Percentiles rank a stretch among this genome's conserved stretches.
These are phyloP conservation scores for Camponotus floridanus DNA, from an alignment of 1,140 invertebrate genomes.

Conservation along the genomic window DNA sequence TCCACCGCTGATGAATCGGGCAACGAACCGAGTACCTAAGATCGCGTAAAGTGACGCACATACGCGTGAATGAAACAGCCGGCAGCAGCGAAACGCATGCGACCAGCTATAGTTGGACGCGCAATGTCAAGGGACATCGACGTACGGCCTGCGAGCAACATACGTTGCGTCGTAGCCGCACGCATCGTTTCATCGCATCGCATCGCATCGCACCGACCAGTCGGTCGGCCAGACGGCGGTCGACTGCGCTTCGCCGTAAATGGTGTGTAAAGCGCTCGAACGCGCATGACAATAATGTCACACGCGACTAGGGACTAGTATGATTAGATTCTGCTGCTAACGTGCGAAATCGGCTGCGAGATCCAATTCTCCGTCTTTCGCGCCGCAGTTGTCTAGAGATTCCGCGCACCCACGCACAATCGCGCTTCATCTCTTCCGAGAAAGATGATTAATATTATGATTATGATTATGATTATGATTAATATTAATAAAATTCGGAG, in stretches of 20 bases:
- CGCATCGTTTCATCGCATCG: conserved; percentile 35
- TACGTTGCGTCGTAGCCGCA: conserved; percentile 20
- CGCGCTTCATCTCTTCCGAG: neutral
- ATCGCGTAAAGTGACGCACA: conserved; percentile 33
- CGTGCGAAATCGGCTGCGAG: conserved; percentile 22
- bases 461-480: too few species aligned
- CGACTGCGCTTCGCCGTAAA: conserved; percentile 50
- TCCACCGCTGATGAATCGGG: conserved; percentile 64
- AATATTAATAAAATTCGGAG: neutral
- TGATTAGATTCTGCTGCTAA: conserved; percentile 47
- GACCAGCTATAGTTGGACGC: conserved; percentile 44
- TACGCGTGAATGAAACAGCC: conserved; percentile 52
- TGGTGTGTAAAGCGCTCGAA: conserved; percentile 59
- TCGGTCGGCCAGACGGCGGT: neutral
- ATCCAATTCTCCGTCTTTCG: conserved; percentile 1
- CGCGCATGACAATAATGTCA: conserved; percentile 55
- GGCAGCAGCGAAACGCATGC: conserved; percentile 40
- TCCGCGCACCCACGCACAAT: neutral
- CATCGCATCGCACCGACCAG: neutral
- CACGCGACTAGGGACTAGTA: conserved; percentile 33
- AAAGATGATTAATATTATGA: too few species aligned
- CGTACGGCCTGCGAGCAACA: conserved; percentile 15
- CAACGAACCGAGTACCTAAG: conserved; percentile 59
- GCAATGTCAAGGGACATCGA: conserved; percentile 73
- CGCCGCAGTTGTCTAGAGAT: neutral